phyloP scores from a whole-genome alignment of 2,797 vertebrate species.

The Chelmon rostratus region DNA sequence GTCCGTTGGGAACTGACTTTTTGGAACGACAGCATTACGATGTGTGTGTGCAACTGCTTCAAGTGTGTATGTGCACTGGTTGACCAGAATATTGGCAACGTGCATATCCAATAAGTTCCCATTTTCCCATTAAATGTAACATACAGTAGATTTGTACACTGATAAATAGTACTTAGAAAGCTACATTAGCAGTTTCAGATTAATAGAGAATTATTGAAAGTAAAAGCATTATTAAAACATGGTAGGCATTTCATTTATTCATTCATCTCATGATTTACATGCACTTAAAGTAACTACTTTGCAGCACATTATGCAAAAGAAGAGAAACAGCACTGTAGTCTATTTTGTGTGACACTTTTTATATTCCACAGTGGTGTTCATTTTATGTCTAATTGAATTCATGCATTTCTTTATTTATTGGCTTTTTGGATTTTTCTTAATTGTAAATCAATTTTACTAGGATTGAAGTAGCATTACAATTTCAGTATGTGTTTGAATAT shows the following conservation, averaged over 20 bases:
- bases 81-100: too few relatives aligned
- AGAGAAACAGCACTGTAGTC: neutral
- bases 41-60: neutral
- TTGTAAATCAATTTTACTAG: neutral
- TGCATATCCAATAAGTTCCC: neutral
- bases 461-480: neutral
- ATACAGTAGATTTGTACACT: neutral
- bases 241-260: constrained; percentile 26
- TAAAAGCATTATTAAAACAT: constrained; percentile 24
- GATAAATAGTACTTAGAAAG: neutral
- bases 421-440: neutral
- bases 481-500: neutral
- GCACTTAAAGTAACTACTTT: constrained; percentile 18
- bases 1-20: constrained; percentile 27
- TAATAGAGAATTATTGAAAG: constrained; percentile 14
- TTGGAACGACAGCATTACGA: constrained; percentile 34
- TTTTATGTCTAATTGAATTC: neutral
- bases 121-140: neutral
- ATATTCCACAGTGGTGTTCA: neutral
- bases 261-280: constrained; percentile 18
- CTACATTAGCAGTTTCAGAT: constrained; percentile 15
- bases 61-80: constrained; percentile 17
- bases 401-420: neutral
- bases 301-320: constrained; percentile 18
- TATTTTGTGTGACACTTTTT: neutral